Base-by-base conservation (phyloP, 1,140 invertebrate genomes). In the Drosophila carrolli region DNA sequence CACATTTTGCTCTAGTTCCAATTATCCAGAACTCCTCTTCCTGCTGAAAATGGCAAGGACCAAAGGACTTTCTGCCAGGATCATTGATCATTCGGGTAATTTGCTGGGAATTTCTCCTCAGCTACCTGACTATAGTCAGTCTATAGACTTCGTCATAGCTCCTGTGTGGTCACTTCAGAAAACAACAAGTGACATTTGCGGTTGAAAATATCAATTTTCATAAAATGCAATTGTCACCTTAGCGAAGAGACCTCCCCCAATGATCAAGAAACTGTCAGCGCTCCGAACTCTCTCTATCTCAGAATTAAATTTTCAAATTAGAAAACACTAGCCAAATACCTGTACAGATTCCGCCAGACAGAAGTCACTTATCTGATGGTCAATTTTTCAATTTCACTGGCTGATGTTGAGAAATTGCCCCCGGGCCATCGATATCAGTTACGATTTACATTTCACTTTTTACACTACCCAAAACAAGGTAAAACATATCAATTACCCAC, bases 401-500 rank as follows among this genome's bases (percentile, higher is more conserved):
- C 46, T 75, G 84, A 89, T 81, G 81, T 89, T 84, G 85, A 89
- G 56, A 89, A 89, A 89, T 89, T 62, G 56, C 40, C 55, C 47
- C 70, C 29, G 48, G 65, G 13, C 27, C 62, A 59, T 60, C 70
- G 67, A 77, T 85, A 86, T 81, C 81, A 75, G 77, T 81, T 85
- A 85, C 80, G 53, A 89, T 89, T 89, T 86, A 86, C 83, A 86
- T 86, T 79, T 86, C 73, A 82, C 70, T 88, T 75, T 50, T 62
- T 72, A 78, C 78, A 80, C 57, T 46, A 37, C 29, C 67, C 27
- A 16, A 44, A 19, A 41, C 51, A 79, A 70, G 75, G 78, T 48
- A 67, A 68, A 83, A 89, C 84, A 89, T 89, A 89, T 89, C 84
- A 89, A 89, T 89, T 89, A 89, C 84, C 66, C 62, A 27, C 62